phyloP scores from a whole-genome alignment of 2,113 vertebrate species.

The Physeter macrocephalus region DNA sequence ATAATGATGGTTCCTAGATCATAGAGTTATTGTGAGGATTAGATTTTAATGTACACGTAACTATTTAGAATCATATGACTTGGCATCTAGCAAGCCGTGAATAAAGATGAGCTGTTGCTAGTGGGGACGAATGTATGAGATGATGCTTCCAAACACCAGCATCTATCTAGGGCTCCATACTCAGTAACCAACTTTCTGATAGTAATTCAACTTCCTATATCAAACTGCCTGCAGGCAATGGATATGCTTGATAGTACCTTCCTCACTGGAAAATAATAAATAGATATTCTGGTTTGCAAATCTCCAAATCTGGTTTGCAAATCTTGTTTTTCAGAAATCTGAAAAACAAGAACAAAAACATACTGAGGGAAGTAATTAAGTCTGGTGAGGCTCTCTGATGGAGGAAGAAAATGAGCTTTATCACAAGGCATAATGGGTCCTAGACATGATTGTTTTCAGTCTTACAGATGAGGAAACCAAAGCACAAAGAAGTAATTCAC shows the following conservation, averaged over 20 bases:
- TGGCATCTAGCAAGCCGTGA: not conserved
- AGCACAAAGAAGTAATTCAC: not conserved
- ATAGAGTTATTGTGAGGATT: not conserved
- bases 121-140: not conserved
- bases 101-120: not conserved
- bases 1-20: not conserved
- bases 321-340: too few species aligned
- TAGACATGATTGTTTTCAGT: not conserved
- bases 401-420: not conserved
- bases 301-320: not conserved
- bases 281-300: not conserved
- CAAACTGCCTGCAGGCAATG: not conserved
- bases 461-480: not conserved
- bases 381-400: not conserved
- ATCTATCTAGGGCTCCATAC: not conserved
- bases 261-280: not conserved
- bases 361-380: not conserved
- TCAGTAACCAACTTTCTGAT: not conserved
- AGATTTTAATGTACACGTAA: not conserved
- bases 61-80: not conserved
- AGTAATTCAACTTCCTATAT: not conserved
- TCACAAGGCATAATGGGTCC: not conserved
- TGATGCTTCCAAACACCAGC: not conserved
- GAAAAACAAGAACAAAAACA: not conserved
- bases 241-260: not conserved